A percentile compares a stretch with the other conserved stretches of the same genome.
phyloP scores from a whole-genome alignment of 2,113 vertebrate genomes.

The Octodon degus region DNA sequence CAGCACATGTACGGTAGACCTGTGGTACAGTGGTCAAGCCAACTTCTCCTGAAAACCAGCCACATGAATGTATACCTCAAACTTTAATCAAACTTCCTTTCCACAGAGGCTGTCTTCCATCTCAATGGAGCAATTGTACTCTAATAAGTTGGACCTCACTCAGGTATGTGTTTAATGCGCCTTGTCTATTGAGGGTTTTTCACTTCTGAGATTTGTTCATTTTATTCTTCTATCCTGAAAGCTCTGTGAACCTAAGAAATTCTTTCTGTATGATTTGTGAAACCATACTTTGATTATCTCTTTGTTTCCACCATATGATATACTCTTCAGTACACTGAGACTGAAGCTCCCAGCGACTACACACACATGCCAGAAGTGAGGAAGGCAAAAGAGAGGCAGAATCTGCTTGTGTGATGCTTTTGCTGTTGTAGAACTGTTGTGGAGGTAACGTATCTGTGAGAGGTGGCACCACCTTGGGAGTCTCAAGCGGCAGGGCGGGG shows the following conservation, averaged over 20 bases:
- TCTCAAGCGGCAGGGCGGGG: not conserved
- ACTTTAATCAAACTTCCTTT: not conserved
- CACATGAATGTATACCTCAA: not conserved
- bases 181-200: not conserved
- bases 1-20: too few species aligned
- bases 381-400: not conserved
- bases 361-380: not conserved
- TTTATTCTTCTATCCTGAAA: not conserved
- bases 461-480: not conserved
- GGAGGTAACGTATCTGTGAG: not conserved
- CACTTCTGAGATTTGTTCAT: not conserved
- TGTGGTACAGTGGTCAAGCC: too few species aligned
- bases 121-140: not conserved
- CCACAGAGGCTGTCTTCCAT: not conserved
- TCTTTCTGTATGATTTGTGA: not conserved
- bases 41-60: not conserved
- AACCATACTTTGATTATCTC: not conserved
- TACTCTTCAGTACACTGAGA: not conserved
- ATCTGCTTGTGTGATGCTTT: rapidly evolving
- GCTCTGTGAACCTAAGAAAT: not conserved
- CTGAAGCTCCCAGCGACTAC: not conserved
- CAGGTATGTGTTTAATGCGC: not conserved
- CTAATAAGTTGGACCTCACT: not conserved
- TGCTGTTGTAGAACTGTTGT: not conserved
- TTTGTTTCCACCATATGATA: not conserved